Evolutionary conservation across 1,140 invertebrate genomes (phyloP), one percentile per base, ranked within the genome.

Genomic region (Metopolophium dirhodum): DNA sequence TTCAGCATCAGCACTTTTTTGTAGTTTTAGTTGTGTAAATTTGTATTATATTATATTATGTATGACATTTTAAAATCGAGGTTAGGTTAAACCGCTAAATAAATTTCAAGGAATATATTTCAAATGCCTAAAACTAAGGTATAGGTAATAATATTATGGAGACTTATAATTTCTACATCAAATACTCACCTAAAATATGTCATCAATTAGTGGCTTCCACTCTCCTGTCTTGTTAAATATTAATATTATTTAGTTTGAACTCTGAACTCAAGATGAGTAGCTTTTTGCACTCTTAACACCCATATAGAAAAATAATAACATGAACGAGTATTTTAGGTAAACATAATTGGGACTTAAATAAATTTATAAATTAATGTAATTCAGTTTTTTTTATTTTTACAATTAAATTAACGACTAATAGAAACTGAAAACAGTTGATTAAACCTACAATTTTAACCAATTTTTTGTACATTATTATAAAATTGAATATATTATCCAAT

Each of bases 181-280:
- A 8, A 6, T 77, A 1, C 14, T 4, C n/a, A 20, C 61, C 22
- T 54, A 22, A 54, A 22, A 54, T 6, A n/a, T 18, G 30, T 18
- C 8, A 77, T 0, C 0, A 35, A 77, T n/a, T n/a, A 11, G 8
- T 0, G n/a, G 0, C 1, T n/a, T 77, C 2, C 4, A 18, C 0
- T 68, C 4, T n/a, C 14, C 1, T 68, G 14, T n/a, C 14, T 77
- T 18, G 2, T 9, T n/a, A 11, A n/a, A 77, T 18, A n/a, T 18
- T 11, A 68, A 68, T 14, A n/a, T 18, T n/a, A 77, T 77, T 6
- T 77, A 11, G 41, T 41, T 41, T 41, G 41, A 41, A 41, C 41
- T 77, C 20, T 77, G 1, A n/a, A 77, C 61, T 14, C 11, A 68
- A n/a, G 14, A 68, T 18, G 14, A 61, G 14, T 30, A 8, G 9